phyloP scores from a whole-genome alignment of 2,113 vertebrate species.

The Oriolus oriolus region DNA sequence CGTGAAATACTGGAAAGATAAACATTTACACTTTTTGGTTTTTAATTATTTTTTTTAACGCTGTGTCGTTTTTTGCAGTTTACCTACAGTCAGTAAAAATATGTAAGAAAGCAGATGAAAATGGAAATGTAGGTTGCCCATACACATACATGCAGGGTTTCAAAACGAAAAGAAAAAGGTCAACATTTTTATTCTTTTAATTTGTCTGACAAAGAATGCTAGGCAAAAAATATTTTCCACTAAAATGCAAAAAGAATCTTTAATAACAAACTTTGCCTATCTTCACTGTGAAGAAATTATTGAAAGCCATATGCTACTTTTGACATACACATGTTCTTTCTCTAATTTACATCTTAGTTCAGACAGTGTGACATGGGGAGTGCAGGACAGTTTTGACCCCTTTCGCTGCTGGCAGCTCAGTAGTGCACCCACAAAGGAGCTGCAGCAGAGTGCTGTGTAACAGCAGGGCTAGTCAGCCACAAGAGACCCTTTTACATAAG shows the following conservation, averaged over 20 bases:
- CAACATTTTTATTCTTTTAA: background rate
- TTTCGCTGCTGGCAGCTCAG: fast-evolving
- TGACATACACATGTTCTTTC: background rate
- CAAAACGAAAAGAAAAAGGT: background rate
- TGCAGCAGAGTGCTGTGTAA: background rate
- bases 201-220: background rate
- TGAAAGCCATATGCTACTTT: background rate
- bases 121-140: background rate
- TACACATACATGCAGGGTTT: background rate
- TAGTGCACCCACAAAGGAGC: background rate
- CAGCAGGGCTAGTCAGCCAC: background rate
- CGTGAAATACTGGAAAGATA: background rate
- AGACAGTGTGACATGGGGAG: background rate
- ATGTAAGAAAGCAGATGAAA: background rate
- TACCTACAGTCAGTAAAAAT: background rate
- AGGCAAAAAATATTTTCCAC: background rate
- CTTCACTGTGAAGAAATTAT: background rate
- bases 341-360: background rate
- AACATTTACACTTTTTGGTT: background rate
- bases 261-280: background rate
- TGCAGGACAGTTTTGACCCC: background rate
- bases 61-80: background rate
- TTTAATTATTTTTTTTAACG: too few relatives aligned
- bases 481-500: background rate
- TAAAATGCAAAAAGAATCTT: background rate